Evolutionary conservation across 2,888 invertebrate genomes (phyloP), one percentile per base, ranked within the genome.

Genomic region (Eupithecia pulchellata): DNA sequence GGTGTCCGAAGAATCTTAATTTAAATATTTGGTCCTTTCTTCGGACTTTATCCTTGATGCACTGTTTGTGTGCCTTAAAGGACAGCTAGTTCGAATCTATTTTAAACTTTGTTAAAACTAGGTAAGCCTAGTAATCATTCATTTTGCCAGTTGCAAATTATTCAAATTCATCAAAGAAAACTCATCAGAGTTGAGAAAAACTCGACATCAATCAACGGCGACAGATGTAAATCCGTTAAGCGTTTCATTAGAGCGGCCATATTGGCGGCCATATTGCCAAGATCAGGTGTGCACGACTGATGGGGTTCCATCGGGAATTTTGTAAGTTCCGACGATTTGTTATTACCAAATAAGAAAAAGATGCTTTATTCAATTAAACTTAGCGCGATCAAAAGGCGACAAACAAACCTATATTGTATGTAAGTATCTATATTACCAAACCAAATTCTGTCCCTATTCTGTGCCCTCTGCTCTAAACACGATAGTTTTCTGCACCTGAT

Each of bases 221-320:
- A 86, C 88, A 87, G 85, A 85, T 81, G 83, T 79, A 83, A 86
- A 85, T 84, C 85, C 83, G 71, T 78, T 86, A 85, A 88, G 84
- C 84, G 80, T 86, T 87, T 89, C 88, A 89, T 89, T 89, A 89
- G 85, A 73, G 81, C 61, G 74, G 82, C 81, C 86, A 88, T 88
- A 88, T 88, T 86, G 87, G 58, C 66, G 74, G 82, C 81, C 87
- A 88, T 88, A 88, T 88, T 86, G 87, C 55, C 64, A 64, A 63
- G 71, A 71, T 70, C 77, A 77, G 77, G 76, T 77, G 77, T 62
- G 34, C 73, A 60, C 36, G 69, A 69, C 57, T 67, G 66, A 69
- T 72, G 69, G 69, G 65, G 6, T 66, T 30, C 52, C 52, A 72
- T 64, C 64, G 72, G 69, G 47, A 67, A 55, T 62, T 61, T 55